Evolutionary conservation across 2,797 vertebrate species (phyloP).

Genomic region (Rhinogobio ventralis): DNA sequence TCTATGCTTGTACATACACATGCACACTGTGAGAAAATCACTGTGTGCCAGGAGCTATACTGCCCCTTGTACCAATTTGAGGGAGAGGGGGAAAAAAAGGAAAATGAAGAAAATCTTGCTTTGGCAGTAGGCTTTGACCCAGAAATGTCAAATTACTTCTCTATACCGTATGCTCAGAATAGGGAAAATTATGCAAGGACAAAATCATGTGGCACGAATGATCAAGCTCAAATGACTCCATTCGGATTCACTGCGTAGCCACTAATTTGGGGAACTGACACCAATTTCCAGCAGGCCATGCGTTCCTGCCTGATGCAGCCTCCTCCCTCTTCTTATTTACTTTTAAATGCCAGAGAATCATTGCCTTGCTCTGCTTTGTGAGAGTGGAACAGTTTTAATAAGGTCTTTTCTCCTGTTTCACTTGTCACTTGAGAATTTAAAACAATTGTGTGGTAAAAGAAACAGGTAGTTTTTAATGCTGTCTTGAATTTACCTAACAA

Average conservation of each 20-base stretch:
- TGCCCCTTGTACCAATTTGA: slow-evolving; percentile 73
- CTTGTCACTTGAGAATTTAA: slow-evolving; percentile 40
- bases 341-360: slow-evolving; percentile 72
- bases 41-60: slow-evolving; percentile 64
- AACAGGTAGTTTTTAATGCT: slow-evolving; percentile 51
- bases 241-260: slow-evolving; percentile 75
- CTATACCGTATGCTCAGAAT: slow-evolving; percentile 63
- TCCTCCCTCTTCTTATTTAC: slow-evolving; percentile 71
- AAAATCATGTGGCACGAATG: slow-evolving; percentile 75
- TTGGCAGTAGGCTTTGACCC: slow-evolving; percentile 71
- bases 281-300: slow-evolving; percentile 78
- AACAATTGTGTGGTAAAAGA: slow-evolving; percentile 42
- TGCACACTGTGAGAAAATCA: slow-evolving; percentile 48
- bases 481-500: slow-evolving; percentile 55
- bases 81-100: slow-evolving; percentile 50
- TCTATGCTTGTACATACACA: slow-evolving; percentile 37
- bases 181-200: slow-evolving; percentile 74
- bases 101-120: slow-evolving; percentile 62
- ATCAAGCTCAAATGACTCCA: slow-evolving; percentile 78
- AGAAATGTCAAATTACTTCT: slow-evolving; percentile 74
- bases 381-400: slow-evolving; percentile 64
- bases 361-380: slow-evolving; percentile 52
- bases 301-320: slow-evolving; percentile 40
- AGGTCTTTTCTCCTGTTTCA: slow-evolving; percentile 51
- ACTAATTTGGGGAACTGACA: slow-evolving; percentile 79